Conservation (phyloP, 2,888 invertebrate species). For the Achlya flavicornis region DNA sequence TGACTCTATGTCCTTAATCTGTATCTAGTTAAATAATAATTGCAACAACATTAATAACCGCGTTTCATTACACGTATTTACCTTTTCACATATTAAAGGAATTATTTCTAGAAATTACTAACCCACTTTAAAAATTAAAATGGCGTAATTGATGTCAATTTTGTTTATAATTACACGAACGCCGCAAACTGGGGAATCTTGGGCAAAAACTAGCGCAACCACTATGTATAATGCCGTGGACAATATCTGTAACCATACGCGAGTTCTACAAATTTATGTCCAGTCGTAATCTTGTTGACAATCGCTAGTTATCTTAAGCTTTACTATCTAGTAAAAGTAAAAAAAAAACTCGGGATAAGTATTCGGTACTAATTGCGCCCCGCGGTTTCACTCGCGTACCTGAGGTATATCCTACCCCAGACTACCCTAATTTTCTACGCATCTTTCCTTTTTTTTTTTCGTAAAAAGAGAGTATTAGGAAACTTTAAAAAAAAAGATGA, state of each 20-base stretch:
- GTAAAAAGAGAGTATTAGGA: too few species aligned
- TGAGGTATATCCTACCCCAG: too few species aligned
- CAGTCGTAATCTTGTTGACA: not conserved
- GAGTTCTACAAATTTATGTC: not conserved
- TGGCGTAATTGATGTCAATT: conserved; percentile 77
- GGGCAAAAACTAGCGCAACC: conserved; percentile 50
- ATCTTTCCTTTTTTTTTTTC: too few species aligned
- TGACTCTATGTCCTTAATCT: conserved; percentile 48
- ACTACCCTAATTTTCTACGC: too few species aligned
- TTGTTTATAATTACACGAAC: conserved; percentile 71
- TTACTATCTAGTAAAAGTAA: too few species aligned
- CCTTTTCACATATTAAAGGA: conserved; percentile 57
- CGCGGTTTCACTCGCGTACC: too few species aligned
- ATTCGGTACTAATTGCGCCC: too few species aligned
- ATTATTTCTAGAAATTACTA: conserved; percentile 77
- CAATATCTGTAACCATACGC: not conserved
- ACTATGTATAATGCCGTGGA: not conserved
- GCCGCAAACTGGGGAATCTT: conserved; percentile 41
- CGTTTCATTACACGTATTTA: conserved; percentile 61
- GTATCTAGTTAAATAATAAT: conserved; percentile 66
- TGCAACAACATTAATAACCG: conserved; percentile 60
- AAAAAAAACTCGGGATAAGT: too few species aligned
- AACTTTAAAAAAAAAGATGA: too few species aligned
- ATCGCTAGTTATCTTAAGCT: not conserved
- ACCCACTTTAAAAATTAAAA: conserved; percentile 66